Evolutionary conservation across 2,797 vertebrate genomes (phyloP), one percentile per base, ranked within the genome.

Genomic region (Harpagifer antarcticus): DNA sequence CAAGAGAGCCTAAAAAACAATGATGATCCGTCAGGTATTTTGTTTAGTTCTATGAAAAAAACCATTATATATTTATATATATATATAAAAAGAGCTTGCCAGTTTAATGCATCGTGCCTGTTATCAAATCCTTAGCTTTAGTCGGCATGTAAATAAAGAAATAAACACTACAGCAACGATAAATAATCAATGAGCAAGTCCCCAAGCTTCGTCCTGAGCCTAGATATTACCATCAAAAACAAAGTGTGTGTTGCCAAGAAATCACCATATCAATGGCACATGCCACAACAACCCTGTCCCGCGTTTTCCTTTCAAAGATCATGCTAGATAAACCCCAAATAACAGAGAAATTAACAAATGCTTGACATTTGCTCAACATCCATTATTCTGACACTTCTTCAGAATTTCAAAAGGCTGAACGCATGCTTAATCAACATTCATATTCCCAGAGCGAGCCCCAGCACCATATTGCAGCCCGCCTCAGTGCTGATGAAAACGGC

Each of bases 311-410:
- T 83, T 85, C 80, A 89, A 82, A 89, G 94, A 96, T 95, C 93
- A 94, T 96, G 96, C 96, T 97, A 97, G 97, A 99, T 99, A 98
- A 98, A 99, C 96, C 97, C 96, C 96, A 95, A 97, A 98, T 99
- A 98, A 99, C 97, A 97, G 96, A 97, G 96, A 99, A 99, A 99
- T 99, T 99, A 99, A 99, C 98, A 99, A 99, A 99, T 97, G 97
- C 97, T 98, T 99, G 98, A 99, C 97, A 99, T 99, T 99, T 98
- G 98, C 98, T 99, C 96, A 97, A 99, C 98, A 99, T 99, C 98
- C 96, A 99, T 99, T 99, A 99, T 99, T 98, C 97, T 99, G 98
- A 99, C 98, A 99, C 97, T 94, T 97, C 96, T 96, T 96, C 95
- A 96, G 96, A 96, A 96, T 97, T 97, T 98, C 97, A 99, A 99